Percentiles rank a stretch among this genome's conserved stretches.
Conservation (phyloP, 2,888 invertebrate genomes). For the Pteria penguin region DNA sequence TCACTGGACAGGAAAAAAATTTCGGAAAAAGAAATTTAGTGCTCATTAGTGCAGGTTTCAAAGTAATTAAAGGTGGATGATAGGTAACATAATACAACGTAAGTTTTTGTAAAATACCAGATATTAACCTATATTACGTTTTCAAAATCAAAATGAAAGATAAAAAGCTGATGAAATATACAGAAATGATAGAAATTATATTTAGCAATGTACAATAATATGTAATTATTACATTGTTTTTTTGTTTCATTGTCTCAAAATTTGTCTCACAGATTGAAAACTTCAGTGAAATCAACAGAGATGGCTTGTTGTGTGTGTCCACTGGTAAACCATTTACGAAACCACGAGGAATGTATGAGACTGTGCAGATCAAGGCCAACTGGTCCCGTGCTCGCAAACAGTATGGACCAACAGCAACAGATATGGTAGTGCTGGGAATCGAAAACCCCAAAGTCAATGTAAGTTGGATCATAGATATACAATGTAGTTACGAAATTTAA, state of each 20-base stretch:
- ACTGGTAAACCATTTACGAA: conserved; percentile 73
- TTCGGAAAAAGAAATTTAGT: too few relatives aligned
- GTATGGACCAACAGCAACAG: conserved; percentile 77
- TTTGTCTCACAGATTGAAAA: conserved; percentile 65
- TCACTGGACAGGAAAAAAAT: too few relatives aligned
- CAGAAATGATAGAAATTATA: neutral
- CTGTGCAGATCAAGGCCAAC: conserved; percentile 79
- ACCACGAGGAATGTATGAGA: conserved; percentile 62
- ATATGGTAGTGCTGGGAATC: conserved; percentile 72
- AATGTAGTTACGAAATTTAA: too few relatives aligned
- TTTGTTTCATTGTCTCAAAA: too few relatives aligned
- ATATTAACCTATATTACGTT: too few relatives aligned
- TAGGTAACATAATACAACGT: too few relatives aligned
- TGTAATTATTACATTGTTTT: neutral
- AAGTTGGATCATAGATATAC: too few relatives aligned
- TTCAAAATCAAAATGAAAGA: too few relatives aligned
- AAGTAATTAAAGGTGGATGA: too few relatives aligned
- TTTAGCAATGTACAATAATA: neutral
- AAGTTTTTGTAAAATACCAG: too few relatives aligned
- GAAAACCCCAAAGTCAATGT: conserved; percentile 76
- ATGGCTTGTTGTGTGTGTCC: conserved; percentile 78
- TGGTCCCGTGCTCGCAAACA: conserved; percentile 78
- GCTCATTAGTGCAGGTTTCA: too few relatives aligned
- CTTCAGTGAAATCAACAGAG: conserved; percentile 74
- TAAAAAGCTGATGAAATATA: too few relatives aligned